A percentile compares a stretch with the other conserved stretches of the same genome.
Evolutionary conservation across 2,113 vertebrate species (phyloP).

Genomic region (Ctenomys sociabilis): DNA sequence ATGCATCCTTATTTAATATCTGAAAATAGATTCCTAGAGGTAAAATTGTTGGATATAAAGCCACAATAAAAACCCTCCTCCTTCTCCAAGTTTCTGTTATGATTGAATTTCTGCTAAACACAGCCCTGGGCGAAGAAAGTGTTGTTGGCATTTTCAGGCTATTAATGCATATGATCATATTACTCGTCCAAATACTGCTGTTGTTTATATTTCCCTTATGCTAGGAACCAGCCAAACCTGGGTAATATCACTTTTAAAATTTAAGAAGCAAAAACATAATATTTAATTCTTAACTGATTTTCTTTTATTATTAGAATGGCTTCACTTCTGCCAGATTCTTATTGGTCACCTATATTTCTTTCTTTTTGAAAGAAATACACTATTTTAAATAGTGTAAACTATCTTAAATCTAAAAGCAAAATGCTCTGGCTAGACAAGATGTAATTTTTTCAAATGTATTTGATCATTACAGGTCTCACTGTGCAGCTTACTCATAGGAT

Average conservation of each 20-base stretch:
- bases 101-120: constrained; percentile 14
- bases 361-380: background rate
- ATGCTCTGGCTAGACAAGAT: background rate
- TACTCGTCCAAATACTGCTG: background rate
- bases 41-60: background rate
- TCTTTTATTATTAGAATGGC: constrained; percentile 29
- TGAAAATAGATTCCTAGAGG: background rate
- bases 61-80: background rate
- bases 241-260: constrained; percentile 11
- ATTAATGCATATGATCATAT: background rate
- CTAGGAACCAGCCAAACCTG: background rate
- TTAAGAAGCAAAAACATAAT: constrained; percentile 45
- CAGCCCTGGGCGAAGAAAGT: background rate
- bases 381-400: too few species aligned
- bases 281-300: constrained; percentile 41
- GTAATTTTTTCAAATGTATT: background rate
- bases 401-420: constrained; percentile 58
- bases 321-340: constrained; percentile 24
- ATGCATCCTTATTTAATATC: background rate
- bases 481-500: too few species aligned
- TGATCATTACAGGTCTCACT: too few species aligned
- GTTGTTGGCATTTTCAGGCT: background rate
- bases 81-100: background rate
- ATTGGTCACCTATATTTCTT: constrained; percentile 39
- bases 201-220: background rate